Percentiles rank a stretch among this genome's conserved stretches.
Evolutionary conservation across 2,113 vertebrate species (phyloP).

Genomic region (Edolisoma coerulescens): DNA sequence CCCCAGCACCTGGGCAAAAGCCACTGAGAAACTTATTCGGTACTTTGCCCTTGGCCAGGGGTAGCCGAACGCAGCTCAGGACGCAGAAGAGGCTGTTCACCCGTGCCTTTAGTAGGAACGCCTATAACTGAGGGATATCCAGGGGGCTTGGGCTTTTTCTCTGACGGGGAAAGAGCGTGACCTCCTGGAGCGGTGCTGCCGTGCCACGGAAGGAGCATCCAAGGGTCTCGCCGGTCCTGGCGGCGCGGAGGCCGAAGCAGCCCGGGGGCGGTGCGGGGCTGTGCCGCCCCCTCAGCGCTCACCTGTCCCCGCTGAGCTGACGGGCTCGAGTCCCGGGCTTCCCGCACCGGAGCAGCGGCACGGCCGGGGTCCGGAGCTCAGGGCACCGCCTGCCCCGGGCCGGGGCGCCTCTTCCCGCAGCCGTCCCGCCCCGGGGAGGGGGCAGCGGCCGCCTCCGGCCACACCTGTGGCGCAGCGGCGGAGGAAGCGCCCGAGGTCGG

Average conservation of each 20-base stretch:
- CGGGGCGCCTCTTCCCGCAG: neutral
- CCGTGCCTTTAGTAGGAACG: neutral
- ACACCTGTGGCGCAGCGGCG: neutral
- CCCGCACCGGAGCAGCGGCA: neutral
- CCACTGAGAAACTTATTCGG: too few species aligned
- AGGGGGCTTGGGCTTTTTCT: neutral
- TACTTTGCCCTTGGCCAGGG: too few species aligned
- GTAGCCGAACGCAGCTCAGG: neutral
- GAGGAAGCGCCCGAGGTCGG: neutral
- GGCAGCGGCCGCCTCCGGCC: constrained; percentile 16
- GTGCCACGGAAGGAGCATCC: too few species aligned
- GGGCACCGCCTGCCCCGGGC: neutral
- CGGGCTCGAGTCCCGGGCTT: neutral
- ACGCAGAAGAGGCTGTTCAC: neutral
- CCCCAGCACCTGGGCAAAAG: neutral
- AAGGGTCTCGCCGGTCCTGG: too few species aligned
- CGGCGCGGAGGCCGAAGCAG: neutral
- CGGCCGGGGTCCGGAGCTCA: too few species aligned
- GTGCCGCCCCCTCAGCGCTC: too few species aligned
- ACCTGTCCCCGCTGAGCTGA: neutral
- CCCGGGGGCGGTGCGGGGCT: neutral
- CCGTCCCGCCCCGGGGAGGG: constrained; percentile 36
- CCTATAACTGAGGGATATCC: fast-evolving
- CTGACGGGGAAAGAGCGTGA: neutral
- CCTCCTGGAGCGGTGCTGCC: neutral